These are phyloP conservation scores for Varanus salvator DNA, from an alignment of 2,113 vertebrate genomes.

Conservation along the genomic window DNA sequence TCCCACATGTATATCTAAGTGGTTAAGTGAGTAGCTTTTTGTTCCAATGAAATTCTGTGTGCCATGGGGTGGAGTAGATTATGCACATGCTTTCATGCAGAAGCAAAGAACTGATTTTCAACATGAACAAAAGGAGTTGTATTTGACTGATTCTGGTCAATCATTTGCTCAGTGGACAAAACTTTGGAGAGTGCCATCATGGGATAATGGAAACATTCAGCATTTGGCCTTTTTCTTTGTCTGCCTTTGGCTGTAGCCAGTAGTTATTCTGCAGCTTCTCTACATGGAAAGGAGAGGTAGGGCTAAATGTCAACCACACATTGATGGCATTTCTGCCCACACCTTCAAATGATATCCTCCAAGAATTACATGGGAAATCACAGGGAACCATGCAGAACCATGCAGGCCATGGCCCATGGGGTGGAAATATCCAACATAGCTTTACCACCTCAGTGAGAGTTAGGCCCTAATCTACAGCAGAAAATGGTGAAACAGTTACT, in stretches of 20 bases:
- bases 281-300: no score
- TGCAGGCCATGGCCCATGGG: neutral
- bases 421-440: neutral
- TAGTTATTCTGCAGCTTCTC: neutral
- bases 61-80: neutral
- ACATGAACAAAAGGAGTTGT: neutral
- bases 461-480: neutral
- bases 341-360: no score
- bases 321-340: no score
- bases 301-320: no score
- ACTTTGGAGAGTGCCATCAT: neutral
- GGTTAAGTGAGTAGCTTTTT: neutral
- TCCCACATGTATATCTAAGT: neutral
- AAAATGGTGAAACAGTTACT: neutral
- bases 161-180: neutral
- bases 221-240: neutral
- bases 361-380: no score
- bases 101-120: neutral
- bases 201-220: neutral
- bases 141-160: neutral
- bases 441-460: neutral
- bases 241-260: neutral
- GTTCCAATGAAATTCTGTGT: neutral
- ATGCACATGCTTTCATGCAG: neutral
- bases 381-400: no score